Percentiles rank a stretch among this genome's conserved stretches.
Evolutionary conservation across 35 echinoderm and acorn worm genomes (phyloP).

Genomic region (Apostichopus parvimensis): DNA sequence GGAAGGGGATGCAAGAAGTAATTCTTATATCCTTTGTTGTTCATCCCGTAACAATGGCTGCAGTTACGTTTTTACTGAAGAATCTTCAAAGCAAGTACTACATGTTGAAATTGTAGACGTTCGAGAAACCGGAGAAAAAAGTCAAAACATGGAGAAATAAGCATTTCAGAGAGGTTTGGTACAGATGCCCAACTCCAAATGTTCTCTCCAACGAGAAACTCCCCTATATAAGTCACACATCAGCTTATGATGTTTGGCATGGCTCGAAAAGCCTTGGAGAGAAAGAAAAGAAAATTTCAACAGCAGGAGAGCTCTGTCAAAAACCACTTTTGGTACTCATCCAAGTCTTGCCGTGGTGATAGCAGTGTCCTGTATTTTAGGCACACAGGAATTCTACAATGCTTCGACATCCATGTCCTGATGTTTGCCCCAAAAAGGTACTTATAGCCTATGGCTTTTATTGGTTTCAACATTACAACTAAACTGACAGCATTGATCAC

Average conservation of each 20-base stretch:
- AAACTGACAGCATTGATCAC: background rate
- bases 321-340: slow-evolving; percentile 16
- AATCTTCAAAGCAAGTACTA: too few relatives aligned
- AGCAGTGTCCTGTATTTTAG: background rate
- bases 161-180: too few relatives aligned
- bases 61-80: too few relatives aligned
- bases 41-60: background rate
- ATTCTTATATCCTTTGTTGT: background rate
- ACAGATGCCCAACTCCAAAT: slow-evolving; percentile 6
- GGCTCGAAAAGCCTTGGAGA: background rate
- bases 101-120: too few relatives aligned
- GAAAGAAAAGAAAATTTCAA: background rate
- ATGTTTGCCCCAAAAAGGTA: background rate
- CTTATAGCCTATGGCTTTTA: background rate
- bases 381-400: too few relatives aligned
- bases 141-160: too few relatives aligned
- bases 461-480: background rate
- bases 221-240: background rate
- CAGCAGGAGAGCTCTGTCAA: background rate
- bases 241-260: slow-evolving; percentile 2
- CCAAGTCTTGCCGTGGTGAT: background rate
- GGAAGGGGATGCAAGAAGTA: background rate
- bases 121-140: too few relatives aligned
- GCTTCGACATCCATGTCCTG: background rate
- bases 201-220: background rate